These are phyloP conservation scores for Margarornis squamiger DNA, from an alignment of 2,797 vertebrate species.

Conservation along the genomic window DNA sequence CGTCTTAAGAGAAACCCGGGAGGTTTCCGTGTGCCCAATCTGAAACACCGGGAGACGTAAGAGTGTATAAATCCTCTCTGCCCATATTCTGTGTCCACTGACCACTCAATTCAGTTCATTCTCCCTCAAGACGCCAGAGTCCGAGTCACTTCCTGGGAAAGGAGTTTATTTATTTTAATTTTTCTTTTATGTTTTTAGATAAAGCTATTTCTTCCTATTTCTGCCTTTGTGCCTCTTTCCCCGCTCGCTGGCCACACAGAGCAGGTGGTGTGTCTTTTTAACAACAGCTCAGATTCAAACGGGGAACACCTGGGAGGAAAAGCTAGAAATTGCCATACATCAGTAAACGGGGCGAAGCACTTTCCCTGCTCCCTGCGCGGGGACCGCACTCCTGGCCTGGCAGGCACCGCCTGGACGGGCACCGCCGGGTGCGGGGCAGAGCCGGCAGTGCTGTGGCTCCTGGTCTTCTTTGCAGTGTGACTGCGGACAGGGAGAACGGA, in stretches of 20 bases:
- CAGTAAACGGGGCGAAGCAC: background rate
- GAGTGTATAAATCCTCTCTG: background rate
- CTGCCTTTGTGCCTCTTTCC: background rate
- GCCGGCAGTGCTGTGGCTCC: background rate
- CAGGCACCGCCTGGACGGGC: background rate
- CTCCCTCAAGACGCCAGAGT: background rate
- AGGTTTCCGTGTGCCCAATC: background rate
- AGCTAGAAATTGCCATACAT: background rate
- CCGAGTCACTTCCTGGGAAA: background rate
- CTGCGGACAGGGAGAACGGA: background rate
- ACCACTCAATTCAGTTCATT: background rate
- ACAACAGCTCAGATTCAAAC: background rate
- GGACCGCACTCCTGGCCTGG: background rate
- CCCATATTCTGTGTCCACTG: background rate
- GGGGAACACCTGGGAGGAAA: background rate
- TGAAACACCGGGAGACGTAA: background rate
- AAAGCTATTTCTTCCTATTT: background rate
- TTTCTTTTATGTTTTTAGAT: background rate
- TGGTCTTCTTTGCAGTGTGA: background rate
- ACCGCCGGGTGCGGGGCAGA: background rate
- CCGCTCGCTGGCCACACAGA: background rate
- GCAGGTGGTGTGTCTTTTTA: conserved; percentile 50
- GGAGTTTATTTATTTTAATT: conserved; percentile 10
- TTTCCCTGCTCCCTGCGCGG: background rate
- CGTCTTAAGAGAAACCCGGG: background rate